A percentile compares a stretch with the other conserved stretches of the same genome.
These are phyloP conservation scores for Poeciliopsis turneri DNA, from an alignment of 2,797 vertebrate genomes.

Conservation along the genomic window DNA sequence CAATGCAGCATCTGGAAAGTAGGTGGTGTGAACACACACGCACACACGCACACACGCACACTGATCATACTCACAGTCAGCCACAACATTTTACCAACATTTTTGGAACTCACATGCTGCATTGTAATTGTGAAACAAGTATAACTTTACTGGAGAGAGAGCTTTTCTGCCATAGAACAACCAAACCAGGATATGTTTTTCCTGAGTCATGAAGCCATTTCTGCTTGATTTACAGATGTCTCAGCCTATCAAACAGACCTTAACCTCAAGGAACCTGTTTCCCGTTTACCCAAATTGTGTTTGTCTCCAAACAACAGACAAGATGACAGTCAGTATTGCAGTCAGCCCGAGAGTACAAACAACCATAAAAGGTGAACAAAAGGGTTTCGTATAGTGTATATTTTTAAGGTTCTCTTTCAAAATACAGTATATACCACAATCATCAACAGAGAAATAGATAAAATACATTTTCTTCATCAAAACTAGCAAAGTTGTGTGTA, in stretches of 20 bases:
- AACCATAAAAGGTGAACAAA: constrained; percentile 16
- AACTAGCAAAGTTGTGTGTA: not conserved
- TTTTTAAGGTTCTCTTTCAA: not conserved
- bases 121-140: not conserved
- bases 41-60: not conserved
- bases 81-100: constrained; percentile 4
- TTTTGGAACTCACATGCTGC: not conserved
- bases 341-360: constrained; percentile 17
- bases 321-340: constrained; percentile 30
- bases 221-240: constrained; percentile 26
- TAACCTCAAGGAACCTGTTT: constrained; percentile 3
- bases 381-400: not conserved
- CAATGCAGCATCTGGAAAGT: not conserved
- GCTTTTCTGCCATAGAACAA: not conserved
- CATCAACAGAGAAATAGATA: not conserved
- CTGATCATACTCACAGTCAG: not conserved
- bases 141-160: not conserved
- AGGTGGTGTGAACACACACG: not conserved
- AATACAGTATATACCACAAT: not conserved
- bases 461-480: not conserved
- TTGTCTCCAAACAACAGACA: constrained; percentile 21
- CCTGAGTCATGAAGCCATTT: not conserved
- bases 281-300: constrained; percentile 4
- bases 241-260: constrained; percentile 12
- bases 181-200: not conserved